A percentile compares a stretch with the other conserved stretches of the same genome.
phyloP scores from a whole-genome alignment of 2,888 invertebrate genomes.

The Calliscelio sp. region DNA sequence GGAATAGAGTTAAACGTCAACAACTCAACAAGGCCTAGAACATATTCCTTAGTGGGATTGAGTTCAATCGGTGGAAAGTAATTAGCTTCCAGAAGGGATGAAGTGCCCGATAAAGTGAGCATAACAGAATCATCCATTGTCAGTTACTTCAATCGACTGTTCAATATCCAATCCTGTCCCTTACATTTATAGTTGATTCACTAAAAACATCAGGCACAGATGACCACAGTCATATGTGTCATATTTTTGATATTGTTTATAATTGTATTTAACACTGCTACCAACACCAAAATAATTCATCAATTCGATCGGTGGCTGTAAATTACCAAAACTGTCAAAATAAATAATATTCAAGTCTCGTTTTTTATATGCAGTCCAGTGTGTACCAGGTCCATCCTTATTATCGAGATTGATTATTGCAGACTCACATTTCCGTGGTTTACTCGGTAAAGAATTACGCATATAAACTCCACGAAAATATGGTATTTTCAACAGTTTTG shows the following conservation, averaged over 20 bases:
- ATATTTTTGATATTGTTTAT: slow-evolving; percentile 77
- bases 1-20: slow-evolving; percentile 80
- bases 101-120: slow-evolving; percentile 24
- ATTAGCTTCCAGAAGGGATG: slow-evolving; percentile 7
- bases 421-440: not conserved
- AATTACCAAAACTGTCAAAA: slow-evolving; percentile 83
- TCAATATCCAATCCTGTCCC: too few relatives aligned
- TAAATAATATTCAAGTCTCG: slow-evolving; percentile 77
- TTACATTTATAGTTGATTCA: slow-evolving; percentile 10
- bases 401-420: slow-evolving; percentile 3
- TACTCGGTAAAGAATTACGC: slow-evolving; percentile 5
- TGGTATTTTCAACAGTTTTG: slow-evolving; percentile 75
- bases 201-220: slow-evolving; percentile 20
- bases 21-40: slow-evolving; percentile 69
- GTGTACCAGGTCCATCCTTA: slow-evolving; percentile 78
- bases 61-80: slow-evolving; percentile 65
- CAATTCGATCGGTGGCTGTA: slow-evolving; percentile 79
- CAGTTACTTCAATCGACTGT: too few relatives aligned
- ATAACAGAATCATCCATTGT: slow-evolving; percentile 72
- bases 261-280: slow-evolving; percentile 77
- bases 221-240: slow-evolving; percentile 61
- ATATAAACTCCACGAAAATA: slow-evolving; percentile 81
- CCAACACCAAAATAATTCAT: slow-evolving; percentile 73
- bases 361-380: slow-evolving; percentile 77
- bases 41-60: slow-evolving; percentile 29